These are phyloP conservation scores for Mandrillus leucophaeus DNA, from an alignment of 2,113 vertebrate genomes.

Conservation along the genomic window DNA sequence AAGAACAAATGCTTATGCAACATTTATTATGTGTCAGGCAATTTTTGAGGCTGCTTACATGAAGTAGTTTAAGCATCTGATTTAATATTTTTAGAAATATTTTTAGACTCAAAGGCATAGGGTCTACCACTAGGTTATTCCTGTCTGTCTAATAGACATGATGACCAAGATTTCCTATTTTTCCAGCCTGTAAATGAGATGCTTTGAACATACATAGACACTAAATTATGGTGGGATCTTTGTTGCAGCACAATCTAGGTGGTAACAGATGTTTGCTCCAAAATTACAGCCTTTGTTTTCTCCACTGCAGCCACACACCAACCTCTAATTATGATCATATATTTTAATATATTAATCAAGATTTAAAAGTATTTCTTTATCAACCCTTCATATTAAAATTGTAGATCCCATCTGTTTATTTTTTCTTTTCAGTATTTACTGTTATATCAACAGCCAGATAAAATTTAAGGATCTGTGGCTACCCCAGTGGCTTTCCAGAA, in stretches of 20 bases:
- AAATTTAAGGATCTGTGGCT: background rate
- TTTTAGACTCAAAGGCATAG: background rate
- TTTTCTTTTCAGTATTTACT: background rate
- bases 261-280: background rate
- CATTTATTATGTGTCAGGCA: background rate
- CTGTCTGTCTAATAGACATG: background rate
- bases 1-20: background rate
- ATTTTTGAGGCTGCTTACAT: background rate
- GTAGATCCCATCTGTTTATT: background rate
- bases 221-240: background rate
- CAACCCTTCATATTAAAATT: background rate
- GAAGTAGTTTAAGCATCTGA: background rate
- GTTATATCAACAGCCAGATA: background rate
- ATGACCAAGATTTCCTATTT: background rate
- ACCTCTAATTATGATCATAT: background rate
- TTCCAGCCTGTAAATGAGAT: background rate
- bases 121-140: background rate
- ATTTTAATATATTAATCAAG: background rate
- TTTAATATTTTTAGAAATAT: background rate
- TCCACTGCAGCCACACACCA: background rate
- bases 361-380: background rate
- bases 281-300: background rate
- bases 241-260: background rate
- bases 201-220: background rate
- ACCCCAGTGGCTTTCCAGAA: background rate